These are phyloP conservation scores for Bothrops alternatus DNA, from an alignment of 2,797 vertebrate species.

Conservation along the genomic window DNA sequence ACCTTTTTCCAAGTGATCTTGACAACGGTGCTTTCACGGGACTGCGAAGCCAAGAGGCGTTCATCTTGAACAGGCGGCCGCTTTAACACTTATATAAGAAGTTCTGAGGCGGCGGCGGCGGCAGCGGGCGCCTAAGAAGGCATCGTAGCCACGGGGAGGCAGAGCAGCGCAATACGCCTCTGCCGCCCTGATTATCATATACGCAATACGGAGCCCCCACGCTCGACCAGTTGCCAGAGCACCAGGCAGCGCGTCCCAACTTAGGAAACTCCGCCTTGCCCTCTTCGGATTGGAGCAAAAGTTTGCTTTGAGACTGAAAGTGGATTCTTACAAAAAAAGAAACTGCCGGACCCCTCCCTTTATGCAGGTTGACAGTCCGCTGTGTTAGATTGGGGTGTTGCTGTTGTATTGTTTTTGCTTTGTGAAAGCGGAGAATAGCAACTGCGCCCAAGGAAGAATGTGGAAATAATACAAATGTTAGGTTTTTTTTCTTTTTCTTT, in stretches of 20 bases:
- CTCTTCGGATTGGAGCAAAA: constrained; percentile 63
- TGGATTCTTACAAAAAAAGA: not conserved
- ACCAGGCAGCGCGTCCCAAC: not conserved
- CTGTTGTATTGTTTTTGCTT: not conserved
- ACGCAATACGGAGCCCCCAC: constrained; percentile 42
- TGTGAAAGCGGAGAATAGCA: not conserved
- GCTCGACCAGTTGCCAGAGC: constrained; percentile 39
- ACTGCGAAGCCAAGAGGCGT: constrained; percentile 41
- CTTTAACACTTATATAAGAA: constrained; percentile 41
- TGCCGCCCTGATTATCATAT: constrained; percentile 50
- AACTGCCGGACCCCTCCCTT: not conserved
- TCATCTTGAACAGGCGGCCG: constrained; percentile 60
- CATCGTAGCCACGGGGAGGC: not conserved
- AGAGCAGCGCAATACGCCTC: not conserved
- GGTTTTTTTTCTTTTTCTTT: not conserved
- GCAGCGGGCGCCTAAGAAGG: not conserved
- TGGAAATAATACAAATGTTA: too few species aligned
- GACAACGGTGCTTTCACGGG: constrained; percentile 27
- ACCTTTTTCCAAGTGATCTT: constrained; percentile 34
- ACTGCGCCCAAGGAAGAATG: not conserved
- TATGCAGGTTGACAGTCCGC: not conserved
- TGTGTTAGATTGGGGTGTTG: not conserved
- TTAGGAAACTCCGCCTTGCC: constrained; percentile 16
- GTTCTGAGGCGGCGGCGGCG: not conserved
- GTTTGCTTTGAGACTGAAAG: constrained; percentile 35